Base-by-base conservation (phyloP, 2,888 invertebrate species). In the Ligdia adustata region DNA sequence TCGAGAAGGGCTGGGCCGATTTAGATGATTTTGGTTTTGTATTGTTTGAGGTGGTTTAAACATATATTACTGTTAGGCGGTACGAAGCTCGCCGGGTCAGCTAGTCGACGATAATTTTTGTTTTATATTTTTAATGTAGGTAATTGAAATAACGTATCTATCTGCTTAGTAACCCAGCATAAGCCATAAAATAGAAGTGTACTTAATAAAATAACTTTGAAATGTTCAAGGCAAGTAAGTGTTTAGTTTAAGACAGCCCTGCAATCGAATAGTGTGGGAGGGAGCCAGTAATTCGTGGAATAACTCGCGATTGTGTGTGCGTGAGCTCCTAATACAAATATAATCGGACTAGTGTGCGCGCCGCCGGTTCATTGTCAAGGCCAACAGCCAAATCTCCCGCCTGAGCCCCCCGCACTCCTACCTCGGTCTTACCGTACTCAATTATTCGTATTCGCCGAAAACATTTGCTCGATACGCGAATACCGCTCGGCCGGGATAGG, bases 331-430 rank as follows among this genome's bases (percentile, higher is more conserved):
- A 75, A 78, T 70, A 74, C 72, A 71, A 72, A 70, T 69, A 70
- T 64, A 60, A 52, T 57, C 47, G 54, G 57, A 58, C 46, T 62
- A 46, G 85, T 86, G 84, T 83, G 87, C 72, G 83, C 75, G 82
- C 82, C 87, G 86, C 84, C 88, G 77, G 88, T 88, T 85, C 87
- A 88, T 81, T 88, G 86, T 83, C 88, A 89, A 89, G 88, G 89
- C 87, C 89, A 89, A 82, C 89, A 73, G 81, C 89, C 89, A 82
- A 88, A 89, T 87, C 85, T 87, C 82, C 82, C 79, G 82, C 81
- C 77, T 72, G 72, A 71, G 74, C 74, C 79, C 80, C 40, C 75
- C 76, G 73, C 69, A 69, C 75, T 75, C 74, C 75, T 68, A 68
- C 74, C 75, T 62, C 70, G 59, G 62, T 58, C 75, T 66, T 69